Evolutionary conservation across 1,140 invertebrate species (phyloP).

Genomic region (Oncopodura yosiiana): DNA sequence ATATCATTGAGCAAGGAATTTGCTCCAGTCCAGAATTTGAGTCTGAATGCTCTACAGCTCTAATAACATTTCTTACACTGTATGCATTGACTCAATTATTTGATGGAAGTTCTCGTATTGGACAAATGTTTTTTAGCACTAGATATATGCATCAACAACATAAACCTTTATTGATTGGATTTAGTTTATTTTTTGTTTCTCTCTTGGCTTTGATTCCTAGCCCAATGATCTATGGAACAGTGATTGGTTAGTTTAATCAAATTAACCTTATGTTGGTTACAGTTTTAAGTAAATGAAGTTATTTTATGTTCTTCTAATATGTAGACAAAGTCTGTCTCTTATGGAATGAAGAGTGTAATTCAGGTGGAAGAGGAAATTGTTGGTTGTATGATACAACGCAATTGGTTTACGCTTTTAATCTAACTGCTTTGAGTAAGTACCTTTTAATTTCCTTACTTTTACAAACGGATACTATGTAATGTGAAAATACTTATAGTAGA

Average conservation of each 20-base stretch:
- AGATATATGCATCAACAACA: slow-evolving; percentile 36
- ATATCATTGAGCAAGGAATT: slow-evolving; percentile 20
- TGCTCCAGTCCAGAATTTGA: too few species aligned
- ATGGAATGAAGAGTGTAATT: slow-evolving; percentile 14
- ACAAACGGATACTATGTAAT: too few species aligned
- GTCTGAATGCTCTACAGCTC: slow-evolving; percentile 25
- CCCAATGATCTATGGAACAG: slow-evolving; percentile 4
- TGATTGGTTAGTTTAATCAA: slow-evolving; percentile 5
- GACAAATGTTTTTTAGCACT: slow-evolving; percentile 8
- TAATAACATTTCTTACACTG: slow-evolving; percentile 33
- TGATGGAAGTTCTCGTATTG: slow-evolving; percentile 34
- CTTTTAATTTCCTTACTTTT: too few species aligned
- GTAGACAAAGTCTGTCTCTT: slow-evolving; percentile 8
- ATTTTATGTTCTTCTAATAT: too few species aligned
- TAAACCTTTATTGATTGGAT: slow-evolving; percentile 36
- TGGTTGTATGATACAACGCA: slow-evolving; percentile 5
- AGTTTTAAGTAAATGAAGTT: too few species aligned
- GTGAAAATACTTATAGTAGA: too few species aligned
- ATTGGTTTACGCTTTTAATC: slow-evolving; percentile 5
- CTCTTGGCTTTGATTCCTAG: slow-evolving; percentile 4
- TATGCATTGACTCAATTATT: slow-evolving; percentile 31
- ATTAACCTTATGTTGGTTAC: too few species aligned
- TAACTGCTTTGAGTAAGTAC: slow-evolving; percentile 9
- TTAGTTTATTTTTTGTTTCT: slow-evolving; percentile 9
- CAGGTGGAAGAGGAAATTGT: slow-evolving; percentile 5